phyloP scores from a whole-genome alignment of 2,888 invertebrate genomes.

The Idaea dimidiata region DNA sequence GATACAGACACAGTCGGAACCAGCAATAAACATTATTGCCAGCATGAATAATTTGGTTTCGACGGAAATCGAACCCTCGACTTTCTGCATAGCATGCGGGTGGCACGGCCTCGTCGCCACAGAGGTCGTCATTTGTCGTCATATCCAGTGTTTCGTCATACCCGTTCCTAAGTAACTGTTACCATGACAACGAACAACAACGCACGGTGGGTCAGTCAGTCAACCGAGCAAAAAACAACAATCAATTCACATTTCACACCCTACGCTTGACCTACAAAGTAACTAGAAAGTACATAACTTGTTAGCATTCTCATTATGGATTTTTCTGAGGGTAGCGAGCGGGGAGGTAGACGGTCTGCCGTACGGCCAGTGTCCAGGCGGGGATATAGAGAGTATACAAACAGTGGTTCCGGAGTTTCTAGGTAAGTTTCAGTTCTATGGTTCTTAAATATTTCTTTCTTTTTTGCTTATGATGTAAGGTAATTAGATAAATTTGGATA shows the following conservation, averaged over 20 bases:
- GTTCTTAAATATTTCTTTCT: too few relatives aligned
- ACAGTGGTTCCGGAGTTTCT: constrained; percentile 58
- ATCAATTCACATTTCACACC: background rate
- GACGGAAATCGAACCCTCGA: too few relatives aligned
- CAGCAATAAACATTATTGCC: too few relatives aligned
- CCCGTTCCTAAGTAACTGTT: constrained; percentile 35
- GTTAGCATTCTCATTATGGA: constrained; percentile 56
- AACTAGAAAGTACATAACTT: constrained; percentile 46
- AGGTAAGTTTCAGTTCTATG: constrained; percentile 39
- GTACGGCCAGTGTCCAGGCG: constrained; percentile 65
- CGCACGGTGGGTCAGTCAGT: constrained; percentile 55
- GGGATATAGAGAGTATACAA: constrained; percentile 63
- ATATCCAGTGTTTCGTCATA: background rate
- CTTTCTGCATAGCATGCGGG: too few relatives aligned
- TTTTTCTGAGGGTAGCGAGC: constrained; percentile 64
- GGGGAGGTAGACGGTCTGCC: constrained; percentile 50
- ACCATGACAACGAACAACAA: constrained; percentile 63
- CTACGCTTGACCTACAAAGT: constrained; percentile 41
- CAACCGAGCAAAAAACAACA: background rate
- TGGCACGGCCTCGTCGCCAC: too few relatives aligned
- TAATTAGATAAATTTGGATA: too few relatives aligned
- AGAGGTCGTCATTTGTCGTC: too few relatives aligned
- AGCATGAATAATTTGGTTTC: too few relatives aligned
- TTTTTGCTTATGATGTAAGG: too few relatives aligned
- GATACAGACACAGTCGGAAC: too few relatives aligned